Conservation (phyloP, 2,888 invertebrate genomes). For the Orthonychiurus folsomi region DNA sequence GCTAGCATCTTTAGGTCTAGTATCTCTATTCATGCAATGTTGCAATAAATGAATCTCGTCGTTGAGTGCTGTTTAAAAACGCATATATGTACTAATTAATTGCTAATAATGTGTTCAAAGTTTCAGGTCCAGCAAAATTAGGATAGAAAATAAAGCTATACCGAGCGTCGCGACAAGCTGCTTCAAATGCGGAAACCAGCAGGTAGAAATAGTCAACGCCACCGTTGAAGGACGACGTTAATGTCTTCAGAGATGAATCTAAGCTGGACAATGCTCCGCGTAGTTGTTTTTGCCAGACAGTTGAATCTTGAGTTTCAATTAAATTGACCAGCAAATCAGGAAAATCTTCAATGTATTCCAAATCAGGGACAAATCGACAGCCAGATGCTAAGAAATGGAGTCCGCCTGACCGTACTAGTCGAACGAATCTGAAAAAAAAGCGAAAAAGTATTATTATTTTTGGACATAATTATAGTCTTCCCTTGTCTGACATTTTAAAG, state of each 20-base stretch:
- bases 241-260: slow-evolving; percentile 26
- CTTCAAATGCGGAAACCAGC: slow-evolving; percentile 83
- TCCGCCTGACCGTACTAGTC: slow-evolving; percentile 87
- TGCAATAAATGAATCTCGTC: too few relatives aligned
- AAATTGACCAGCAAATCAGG: slow-evolving; percentile 45
- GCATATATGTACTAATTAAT: too few relatives aligned
- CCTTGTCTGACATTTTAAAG: neutral
- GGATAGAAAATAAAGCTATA: slow-evolving; percentile 17
- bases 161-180: slow-evolving; percentile 67
- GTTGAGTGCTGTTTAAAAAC: too few relatives aligned
- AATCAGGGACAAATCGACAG: slow-evolving; percentile 76
- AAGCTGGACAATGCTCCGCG: slow-evolving; percentile 20
- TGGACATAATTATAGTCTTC: slow-evolving; percentile 11
- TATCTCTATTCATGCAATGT: too few relatives aligned
- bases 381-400: slow-evolving; percentile 85
- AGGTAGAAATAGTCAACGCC: slow-evolving; percentile 49
- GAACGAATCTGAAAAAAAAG: slow-evolving; percentile 59
- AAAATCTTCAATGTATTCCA: slow-evolving; percentile 58
- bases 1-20: too few relatives aligned
- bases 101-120: too few relatives aligned
- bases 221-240: slow-evolving; percentile 26
- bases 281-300: slow-evolving; percentile 14
- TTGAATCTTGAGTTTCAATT: neutral
- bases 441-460: slow-evolving; percentile 6
- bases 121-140: too few relatives aligned